Evolutionary conservation across 2,797 vertebrate species (phyloP).

Genomic region (Carduelis carduelis): DNA sequence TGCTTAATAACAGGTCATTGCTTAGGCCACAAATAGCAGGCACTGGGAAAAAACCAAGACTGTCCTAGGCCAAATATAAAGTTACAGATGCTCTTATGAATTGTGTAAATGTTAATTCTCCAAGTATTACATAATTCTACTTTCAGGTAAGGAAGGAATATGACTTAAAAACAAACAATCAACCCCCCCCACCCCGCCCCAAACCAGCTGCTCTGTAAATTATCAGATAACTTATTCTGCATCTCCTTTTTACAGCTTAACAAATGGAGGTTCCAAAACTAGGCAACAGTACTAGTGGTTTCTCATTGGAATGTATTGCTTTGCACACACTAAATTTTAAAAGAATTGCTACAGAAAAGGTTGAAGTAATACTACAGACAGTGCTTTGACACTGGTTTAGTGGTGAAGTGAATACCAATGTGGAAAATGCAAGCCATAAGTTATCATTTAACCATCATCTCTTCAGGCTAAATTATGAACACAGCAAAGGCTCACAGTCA

Average conservation of each 20-base stretch:
- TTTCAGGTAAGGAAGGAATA: neutral
- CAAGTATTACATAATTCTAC: neutral
- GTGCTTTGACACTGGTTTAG: neutral
- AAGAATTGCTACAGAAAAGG: neutral
- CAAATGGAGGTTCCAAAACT: neutral
- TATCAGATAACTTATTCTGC: neutral
- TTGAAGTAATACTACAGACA: neutral
- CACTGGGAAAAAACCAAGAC: neutral
- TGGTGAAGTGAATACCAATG: neutral
- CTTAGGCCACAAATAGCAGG: neutral
- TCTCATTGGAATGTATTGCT: neutral
- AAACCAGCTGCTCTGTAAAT: neutral
- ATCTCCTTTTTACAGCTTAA: neutral
- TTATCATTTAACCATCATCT: neutral
- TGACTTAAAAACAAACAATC: neutral
- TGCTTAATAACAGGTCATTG: neutral
- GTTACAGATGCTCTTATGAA: neutral
- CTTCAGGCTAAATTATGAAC: neutral
- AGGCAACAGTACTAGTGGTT: neutral
- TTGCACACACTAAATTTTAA: neutral
- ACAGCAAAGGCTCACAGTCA: neutral
- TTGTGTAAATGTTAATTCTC: neutral
- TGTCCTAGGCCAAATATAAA: neutral
- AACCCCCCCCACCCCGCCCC: fast-evolving
- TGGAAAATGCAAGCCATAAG: neutral